phyloP scores from a whole-genome alignment of 2,888 invertebrate genomes.

The Eubasilissa splendida region DNA sequence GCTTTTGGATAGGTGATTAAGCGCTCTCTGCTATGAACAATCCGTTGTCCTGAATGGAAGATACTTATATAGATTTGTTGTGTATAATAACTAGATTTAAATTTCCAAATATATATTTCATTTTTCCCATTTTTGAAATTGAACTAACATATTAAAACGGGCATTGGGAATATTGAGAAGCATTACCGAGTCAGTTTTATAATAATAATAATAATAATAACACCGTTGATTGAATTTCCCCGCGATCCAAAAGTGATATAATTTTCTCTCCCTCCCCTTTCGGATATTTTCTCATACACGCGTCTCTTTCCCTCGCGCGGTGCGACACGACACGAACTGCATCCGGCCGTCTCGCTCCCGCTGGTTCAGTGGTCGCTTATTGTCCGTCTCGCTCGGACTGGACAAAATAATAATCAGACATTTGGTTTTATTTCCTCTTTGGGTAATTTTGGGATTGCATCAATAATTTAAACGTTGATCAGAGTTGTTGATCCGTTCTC shows the following conservation, averaged over 20 bases:
- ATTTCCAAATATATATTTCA: too few species aligned
- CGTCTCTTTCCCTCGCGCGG: conserved; percentile 20
- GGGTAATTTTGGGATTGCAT: conserved; percentile 51
- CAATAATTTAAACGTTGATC: conserved; percentile 53
- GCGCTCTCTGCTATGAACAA: too few species aligned
- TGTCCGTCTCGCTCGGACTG: conserved; percentile 28
- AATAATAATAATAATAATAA: conserved; percentile 57
- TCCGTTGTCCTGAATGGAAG: too few species aligned
- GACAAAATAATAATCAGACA: conserved; percentile 45
- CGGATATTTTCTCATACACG: conserved; percentile 12
- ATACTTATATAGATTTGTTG: too few species aligned
- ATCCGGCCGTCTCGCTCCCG: conserved; percentile 2
- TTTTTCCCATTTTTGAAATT: too few species aligned
- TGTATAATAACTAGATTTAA: too few species aligned
- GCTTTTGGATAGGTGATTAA: too few species aligned
- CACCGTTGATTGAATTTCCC: conserved; percentile 55
- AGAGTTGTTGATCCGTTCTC: conserved; percentile 35
- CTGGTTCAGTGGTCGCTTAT: neutral
- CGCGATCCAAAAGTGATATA: conserved; percentile 52
- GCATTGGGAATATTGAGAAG: conserved; percentile 32
- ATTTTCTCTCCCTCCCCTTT: conserved; percentile 43
- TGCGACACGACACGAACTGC: neutral
- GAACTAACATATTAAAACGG: neutral
- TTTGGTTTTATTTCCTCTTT: conserved; percentile 49
- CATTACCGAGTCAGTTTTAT: conserved; percentile 29